Base-by-base conservation (phyloP, 2,797 vertebrate genomes). In the Sarcoramphus papa region DNA sequence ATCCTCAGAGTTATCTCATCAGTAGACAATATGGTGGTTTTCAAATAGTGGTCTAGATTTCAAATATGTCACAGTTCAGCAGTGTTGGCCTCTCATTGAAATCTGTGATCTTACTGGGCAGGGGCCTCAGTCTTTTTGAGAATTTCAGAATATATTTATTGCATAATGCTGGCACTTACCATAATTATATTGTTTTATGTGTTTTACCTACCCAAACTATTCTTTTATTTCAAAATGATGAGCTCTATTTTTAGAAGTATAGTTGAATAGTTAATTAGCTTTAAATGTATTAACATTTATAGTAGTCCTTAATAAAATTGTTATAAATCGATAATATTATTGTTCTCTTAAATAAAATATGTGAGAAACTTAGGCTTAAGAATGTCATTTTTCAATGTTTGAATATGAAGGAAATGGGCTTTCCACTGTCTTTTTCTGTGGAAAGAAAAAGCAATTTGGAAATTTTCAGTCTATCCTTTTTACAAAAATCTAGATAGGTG, bases 21-120 rank as follows among this genome's bases (percentile, higher is more conserved):
- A n/a, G 11, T 24, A 64, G 53, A 5, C 28, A 37, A 1, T 4
- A 7, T 0, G 9, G 20, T 18, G 57, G 12, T 41, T 93, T 79
- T 72, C 41, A 51, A 57, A 0, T 3, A 51, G 48, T 4, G 45
- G 28, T 77, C 40, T 48, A 18, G 14, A 62, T 63, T 78, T 89
- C 28, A 24, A 9, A 1, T 9, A 3, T 2, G 1, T 30, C 41
- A 5, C 22, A 4, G 15, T 65, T 63, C 41, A n/a, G 41, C 30
- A 15, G 14, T 3, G 30, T 14, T 14, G 10, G 41, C 27, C n/a
- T 67, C 27, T 28, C 35, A 25, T 25, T 43, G 70, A 68, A 78
- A 74, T 56, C 50, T 0, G 0, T 53, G n/a, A 45, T 33, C 16
- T 43, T 28, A 8, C n/a, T 48, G 41, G 53, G 41, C 22, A 35